Conservation (phyloP, 35 echinoderm and acorn worm genomes). For the Acanthaster planci region DNA sequence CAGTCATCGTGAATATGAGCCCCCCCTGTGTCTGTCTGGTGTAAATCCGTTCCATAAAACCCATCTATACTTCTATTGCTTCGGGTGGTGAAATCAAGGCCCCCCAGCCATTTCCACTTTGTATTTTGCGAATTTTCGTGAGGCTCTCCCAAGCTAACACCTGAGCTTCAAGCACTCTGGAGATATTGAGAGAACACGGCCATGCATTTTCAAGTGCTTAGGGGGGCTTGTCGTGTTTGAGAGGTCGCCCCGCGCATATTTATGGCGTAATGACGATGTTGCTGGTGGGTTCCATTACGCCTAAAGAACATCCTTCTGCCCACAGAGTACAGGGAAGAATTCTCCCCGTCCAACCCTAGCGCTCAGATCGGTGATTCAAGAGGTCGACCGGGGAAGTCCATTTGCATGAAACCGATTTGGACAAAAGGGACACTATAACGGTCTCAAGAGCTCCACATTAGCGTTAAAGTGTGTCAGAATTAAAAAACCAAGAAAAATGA, state of each 20-base stretch:
- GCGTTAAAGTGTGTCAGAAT: no score
- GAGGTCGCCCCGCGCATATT: conserved; percentile 6
- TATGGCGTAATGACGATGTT: background rate
- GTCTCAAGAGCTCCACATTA: no score
- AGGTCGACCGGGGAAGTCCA: no score
- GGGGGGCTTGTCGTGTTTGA: conserved; percentile 13
- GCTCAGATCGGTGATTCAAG: no score
- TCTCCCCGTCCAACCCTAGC: no score
- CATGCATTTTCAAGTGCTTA: conserved; percentile 5
- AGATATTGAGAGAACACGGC: conserved; percentile 28
- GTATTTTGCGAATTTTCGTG: background rate
- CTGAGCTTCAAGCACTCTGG: conserved; percentile 18
- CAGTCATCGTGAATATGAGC: no score
- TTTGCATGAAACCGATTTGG: no score
- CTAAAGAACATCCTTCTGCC: background rate
- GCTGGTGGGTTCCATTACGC: background rate
- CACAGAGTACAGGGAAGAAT: no score
- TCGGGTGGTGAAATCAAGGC: background rate
- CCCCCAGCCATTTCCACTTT: background rate
- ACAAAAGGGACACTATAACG: no score
- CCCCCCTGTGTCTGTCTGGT: no score
- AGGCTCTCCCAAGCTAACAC: conserved; percentile 7
- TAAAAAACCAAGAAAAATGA: no score
- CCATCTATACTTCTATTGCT: background rate
- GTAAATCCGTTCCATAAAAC: no score